Evolutionary conservation across 2,113 vertebrate genomes (phyloP).

Genomic region (Corythornis vintsioides): DNA sequence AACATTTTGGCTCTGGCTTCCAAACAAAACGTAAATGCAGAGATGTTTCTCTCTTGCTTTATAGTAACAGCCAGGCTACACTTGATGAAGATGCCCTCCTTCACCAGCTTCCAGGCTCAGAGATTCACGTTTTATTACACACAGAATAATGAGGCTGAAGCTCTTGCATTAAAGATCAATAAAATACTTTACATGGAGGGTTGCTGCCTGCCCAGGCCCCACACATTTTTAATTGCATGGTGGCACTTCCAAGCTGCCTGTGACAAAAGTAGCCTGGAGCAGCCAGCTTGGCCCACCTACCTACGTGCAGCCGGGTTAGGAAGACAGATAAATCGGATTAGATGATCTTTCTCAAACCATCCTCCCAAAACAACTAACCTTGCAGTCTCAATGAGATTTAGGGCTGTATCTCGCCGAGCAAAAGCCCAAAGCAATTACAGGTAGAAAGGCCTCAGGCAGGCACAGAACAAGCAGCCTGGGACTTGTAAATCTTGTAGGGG

Average conservation of each 20-base stretch:
- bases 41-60: slow-evolving; percentile 51
- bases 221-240: not conserved
- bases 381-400: slow-evolving; percentile 49
- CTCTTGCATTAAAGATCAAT: slow-evolving; percentile 46
- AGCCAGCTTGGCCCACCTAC: not conserved
- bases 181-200: slow-evolving; percentile 22
- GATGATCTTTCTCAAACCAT: slow-evolving; percentile 15
- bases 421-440: slow-evolving; percentile 75
- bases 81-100: slow-evolving; percentile 29
- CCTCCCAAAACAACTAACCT: slow-evolving; percentile 45
- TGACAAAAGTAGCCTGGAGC: not conserved
- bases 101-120: slow-evolving; percentile 9
- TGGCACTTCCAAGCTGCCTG: not conserved
- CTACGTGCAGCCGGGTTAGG: not conserved
- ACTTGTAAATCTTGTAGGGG: slow-evolving; percentile 59
- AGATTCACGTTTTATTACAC: not conserved
- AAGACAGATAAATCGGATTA: slow-evolving; percentile 8
- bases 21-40: slow-evolving; percentile 47
- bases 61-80: slow-evolving; percentile 15
- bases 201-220: not conserved
- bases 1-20: not conserved
- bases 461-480: slow-evolving; percentile 54
- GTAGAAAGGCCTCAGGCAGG: slow-evolving; percentile 55
- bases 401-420: not conserved
- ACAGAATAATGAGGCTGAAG: slow-evolving; percentile 47